A percentile compares a stretch with the other conserved stretches of the same genome.
Conservation (phyloP, 2,797 vertebrate genomes). For the Catostomus latipinnis region DNA sequence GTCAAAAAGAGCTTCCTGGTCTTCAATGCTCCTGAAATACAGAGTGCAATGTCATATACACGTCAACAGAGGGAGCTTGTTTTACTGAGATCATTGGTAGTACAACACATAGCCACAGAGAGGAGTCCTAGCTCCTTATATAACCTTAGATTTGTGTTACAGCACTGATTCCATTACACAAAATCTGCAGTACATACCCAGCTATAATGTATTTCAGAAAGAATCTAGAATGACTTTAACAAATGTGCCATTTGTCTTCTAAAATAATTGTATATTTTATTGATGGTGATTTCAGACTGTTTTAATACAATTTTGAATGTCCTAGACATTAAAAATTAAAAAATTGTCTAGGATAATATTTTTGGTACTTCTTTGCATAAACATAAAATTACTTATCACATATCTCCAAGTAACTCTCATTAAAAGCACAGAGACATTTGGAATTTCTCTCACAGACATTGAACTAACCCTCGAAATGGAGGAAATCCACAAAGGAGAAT, state of each 20-base stretch:
- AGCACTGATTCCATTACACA: constrained; percentile 15
- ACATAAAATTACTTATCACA: neutral
- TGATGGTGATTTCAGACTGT: neutral
- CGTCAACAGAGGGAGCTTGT: constrained; percentile 2
- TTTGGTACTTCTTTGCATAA: constrained; percentile 1
- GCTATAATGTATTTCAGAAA: constrained; percentile 13
- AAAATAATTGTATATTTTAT: neutral
- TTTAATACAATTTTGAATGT: neutral
- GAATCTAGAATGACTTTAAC: neutral
- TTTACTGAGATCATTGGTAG: neutral
- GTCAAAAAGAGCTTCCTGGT: constrained; percentile 97
- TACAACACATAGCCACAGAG: neutral
- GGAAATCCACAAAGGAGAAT: constrained; percentile 97
- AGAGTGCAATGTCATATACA: neutral
- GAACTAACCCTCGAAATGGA: constrained; percentile 91
- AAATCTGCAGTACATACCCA: constrained; percentile 6
- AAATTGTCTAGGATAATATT: no score
- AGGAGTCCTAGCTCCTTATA: constrained; percentile 14
- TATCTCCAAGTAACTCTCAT: neutral
- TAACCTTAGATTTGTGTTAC: constrained; percentile 2
- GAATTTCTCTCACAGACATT: neutral
- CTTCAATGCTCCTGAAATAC: constrained; percentile 87
- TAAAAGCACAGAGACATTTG: neutral
- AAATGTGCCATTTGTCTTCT: neutral
- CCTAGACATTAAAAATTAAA: neutral